Conservation (phyloP, 2,113 vertebrate species). For the Lethenteron reissneri region DNA sequence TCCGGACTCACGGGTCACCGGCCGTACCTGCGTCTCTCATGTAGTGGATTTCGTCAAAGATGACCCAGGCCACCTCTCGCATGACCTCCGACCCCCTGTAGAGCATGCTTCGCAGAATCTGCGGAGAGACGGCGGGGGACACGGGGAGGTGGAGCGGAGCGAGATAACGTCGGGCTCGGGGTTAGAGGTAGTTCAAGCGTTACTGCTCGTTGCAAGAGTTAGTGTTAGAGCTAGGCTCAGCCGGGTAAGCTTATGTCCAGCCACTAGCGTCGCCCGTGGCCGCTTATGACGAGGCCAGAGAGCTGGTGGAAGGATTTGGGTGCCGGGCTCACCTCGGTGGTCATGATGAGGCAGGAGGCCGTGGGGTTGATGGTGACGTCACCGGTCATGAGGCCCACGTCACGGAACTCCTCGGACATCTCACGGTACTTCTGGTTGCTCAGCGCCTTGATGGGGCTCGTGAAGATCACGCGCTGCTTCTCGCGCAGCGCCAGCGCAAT, state of each 20-base stretch:
- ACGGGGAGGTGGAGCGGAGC: no score
- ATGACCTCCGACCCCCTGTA: conserved; percentile 95
- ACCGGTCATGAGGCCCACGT: conserved; percentile 91
- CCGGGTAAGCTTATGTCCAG: no score
- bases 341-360: conserved; percentile 93
- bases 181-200: no score
- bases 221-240: no score
- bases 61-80: conserved; percentile 89
- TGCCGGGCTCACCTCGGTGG: conserved; percentile 48
- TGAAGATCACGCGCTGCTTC: conserved; percentile 94
- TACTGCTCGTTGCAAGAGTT: no score
- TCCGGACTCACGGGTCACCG: no score
- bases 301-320: no score
- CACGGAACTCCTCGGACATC: conserved; percentile 97
- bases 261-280: no score
- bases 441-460: conserved; percentile 89
- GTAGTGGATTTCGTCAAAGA: conserved; percentile 98
- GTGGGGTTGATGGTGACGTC: conserved; percentile 97
- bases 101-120: conserved; percentile 96
- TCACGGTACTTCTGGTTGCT: conserved; percentile 98
- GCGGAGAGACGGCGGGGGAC: not conserved
- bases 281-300: no score
- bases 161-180: no score
- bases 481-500: conserved; percentile 77
- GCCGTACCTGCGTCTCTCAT: conserved; percentile 75